Conservation (phyloP, 2,113 vertebrate genomes). For the Notarius quadriscutis region DNA sequence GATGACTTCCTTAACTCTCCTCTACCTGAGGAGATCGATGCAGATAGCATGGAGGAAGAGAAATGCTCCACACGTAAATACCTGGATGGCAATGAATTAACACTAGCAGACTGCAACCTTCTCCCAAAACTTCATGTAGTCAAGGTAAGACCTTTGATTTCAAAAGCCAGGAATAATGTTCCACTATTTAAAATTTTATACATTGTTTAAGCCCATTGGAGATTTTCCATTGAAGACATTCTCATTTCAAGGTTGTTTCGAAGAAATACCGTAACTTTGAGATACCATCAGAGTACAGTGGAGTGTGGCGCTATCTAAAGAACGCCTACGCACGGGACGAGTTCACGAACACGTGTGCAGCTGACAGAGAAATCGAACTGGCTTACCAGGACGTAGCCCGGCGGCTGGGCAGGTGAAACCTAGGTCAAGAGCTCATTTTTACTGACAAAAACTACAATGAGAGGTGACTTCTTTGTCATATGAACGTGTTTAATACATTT, state of each 20-base stretch:
- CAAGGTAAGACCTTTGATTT: constrained; percentile 77
- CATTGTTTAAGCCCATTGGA: not conserved
- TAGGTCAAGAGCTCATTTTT: not conserved
- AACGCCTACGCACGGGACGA: constrained; percentile 88
- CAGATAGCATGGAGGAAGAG: constrained; percentile 66
- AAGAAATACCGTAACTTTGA: constrained; percentile 95
- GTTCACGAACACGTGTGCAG: constrained; percentile 92
- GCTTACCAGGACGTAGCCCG: constrained; percentile 92
- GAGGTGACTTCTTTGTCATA: not conserved
- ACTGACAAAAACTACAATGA: not conserved
- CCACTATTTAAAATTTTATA: too few species aligned
- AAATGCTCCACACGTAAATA: constrained; percentile 83
- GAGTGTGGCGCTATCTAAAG: constrained; percentile 89
- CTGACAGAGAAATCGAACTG: constrained; percentile 86
- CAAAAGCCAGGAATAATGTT: not conserved
- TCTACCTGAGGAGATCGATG: constrained; percentile 82
- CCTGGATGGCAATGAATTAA: constrained; percentile 90
- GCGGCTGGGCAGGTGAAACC: constrained; percentile 78
- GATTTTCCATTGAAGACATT: not conserved
- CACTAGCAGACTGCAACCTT: constrained; percentile 83
- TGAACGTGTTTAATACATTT: constrained; percentile 1
- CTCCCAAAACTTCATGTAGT: constrained; percentile 89
- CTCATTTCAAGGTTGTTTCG: constrained; percentile 81
- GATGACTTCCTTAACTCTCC: constrained; percentile 84
- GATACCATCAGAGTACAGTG: constrained; percentile 84